Evolutionary conservation across 2,113 vertebrate species (phyloP).

Genomic region (Bos taurus): DNA sequence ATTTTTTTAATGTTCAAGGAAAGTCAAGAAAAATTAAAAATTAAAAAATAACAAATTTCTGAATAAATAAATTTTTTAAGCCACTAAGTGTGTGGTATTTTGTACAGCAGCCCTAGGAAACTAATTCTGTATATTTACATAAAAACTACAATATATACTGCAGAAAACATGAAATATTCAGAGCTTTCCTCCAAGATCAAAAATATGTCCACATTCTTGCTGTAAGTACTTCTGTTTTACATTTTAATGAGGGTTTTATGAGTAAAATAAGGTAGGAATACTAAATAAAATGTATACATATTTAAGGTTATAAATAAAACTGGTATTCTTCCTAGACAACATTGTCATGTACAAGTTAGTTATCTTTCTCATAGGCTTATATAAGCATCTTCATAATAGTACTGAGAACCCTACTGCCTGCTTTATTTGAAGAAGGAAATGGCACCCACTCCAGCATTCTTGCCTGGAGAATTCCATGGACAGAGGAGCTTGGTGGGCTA

Average conservation of each 20-base stretch:
- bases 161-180: background rate
- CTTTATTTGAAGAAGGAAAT: background rate
- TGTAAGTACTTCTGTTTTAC: background rate
- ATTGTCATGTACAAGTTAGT: background rate
- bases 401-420: background rate
- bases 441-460: background rate
- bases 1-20: background rate
- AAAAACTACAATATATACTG: background rate
- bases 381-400: background rate
- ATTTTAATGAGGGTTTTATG: background rate
- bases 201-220: background rate
- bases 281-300: background rate
- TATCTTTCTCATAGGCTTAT: background rate
- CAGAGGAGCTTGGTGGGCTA: background rate
- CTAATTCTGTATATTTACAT: background rate
- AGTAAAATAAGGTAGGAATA: background rate
- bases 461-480: background rate
- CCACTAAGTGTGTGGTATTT: background rate
- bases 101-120: background rate
- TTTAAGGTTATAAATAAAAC: background rate
- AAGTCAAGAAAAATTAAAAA: background rate
- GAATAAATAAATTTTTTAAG: background rate
- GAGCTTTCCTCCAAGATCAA: background rate
- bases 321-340: background rate
- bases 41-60: background rate